These are phyloP conservation scores for Leiothrix lutea DNA, from an alignment of 2,113 vertebrate species.

Conservation along the genomic window DNA sequence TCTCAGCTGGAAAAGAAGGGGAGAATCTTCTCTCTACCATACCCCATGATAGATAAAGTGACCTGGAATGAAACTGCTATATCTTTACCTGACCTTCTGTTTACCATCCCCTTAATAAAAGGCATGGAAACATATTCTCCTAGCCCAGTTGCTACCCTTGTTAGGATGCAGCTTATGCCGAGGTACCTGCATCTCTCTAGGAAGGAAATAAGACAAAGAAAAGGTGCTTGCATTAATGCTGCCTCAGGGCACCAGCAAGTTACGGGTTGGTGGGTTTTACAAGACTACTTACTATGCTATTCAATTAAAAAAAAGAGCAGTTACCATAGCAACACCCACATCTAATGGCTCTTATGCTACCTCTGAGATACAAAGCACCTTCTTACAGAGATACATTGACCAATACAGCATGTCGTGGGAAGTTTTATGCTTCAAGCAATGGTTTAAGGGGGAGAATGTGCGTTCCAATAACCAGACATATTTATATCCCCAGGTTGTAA, in stretches of 20 bases:
- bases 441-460: conserved; percentile 52
- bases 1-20: not conserved
- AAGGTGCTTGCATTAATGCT: conserved; percentile 74
- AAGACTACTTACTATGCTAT: conserved; percentile 79
- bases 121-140: not conserved
- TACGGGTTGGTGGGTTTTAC: conserved; percentile 80
- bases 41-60: not conserved
- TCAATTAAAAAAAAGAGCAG: conserved; percentile 74
- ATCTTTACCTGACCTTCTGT: not conserved
- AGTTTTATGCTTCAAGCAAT: conserved; percentile 66
- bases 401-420: conserved; percentile 69
- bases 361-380: conserved; percentile 79
- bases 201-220: conserved; percentile 69
- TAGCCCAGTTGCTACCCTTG: not conserved
- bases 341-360: conserved; percentile 78
- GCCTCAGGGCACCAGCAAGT: conserved; percentile 71
- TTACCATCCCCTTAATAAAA: not conserved
- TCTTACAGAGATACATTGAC: conserved; percentile 77
- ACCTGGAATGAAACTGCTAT: not conserved
- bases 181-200: conserved; percentile 43
- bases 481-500: conserved; percentile 57
- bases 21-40: not conserved
- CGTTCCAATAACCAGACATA: conserved; percentile 55
- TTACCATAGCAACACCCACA: conserved; percentile 78
- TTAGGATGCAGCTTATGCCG: conserved; percentile 6